Base-by-base conservation (phyloP, 1,140 invertebrate genomes). In the Apis florea region DNA sequence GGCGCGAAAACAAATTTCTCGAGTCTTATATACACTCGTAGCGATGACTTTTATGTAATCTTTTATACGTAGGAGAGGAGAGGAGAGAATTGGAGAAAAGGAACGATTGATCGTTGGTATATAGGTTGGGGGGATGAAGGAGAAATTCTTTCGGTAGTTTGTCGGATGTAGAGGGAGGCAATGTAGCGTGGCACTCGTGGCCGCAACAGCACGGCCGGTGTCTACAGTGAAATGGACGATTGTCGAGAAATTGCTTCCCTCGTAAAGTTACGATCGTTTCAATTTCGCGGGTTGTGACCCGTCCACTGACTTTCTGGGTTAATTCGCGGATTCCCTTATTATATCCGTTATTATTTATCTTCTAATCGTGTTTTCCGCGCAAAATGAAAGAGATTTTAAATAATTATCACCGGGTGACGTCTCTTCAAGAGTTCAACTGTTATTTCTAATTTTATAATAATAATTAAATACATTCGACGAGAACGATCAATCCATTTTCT, bases 211-310 rank as follows among this genome's bases (percentile, higher is more conserved):
- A 59, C 19, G 58, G 31, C 31, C 24, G 51, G n/a, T n/a, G 72
- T 40, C n/a, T 2, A 64, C n/a, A 64, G 78, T 17, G 73, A 83
- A 79, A 83, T 56, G 58, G 58, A 73, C 54, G 56, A 83, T 74
- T 63, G 49, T 56, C 11, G 51, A 67, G 31, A 79, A 53, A 82
- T 82, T 82, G 59, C 47, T 67, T 82, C 53, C 49, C 17, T 31
- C 15, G 56, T 12, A 49, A 40, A 74, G 63, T 78, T 82, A 49
- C 64, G 53, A 81, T 63, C 73, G 61, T 54, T 72, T 84, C 79
- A 76, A 74, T 83, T 70, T 74, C 66, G 31, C 31, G 13, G 24
- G 17, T 47, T 40, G 40, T 31, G 31, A 40, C 31, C 78, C 53
- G 53, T 49, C 51, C 13, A 21, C 31, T 61, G 64, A 76, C 54